phyloP scores from a whole-genome alignment of 2,888 invertebrate genomes.

The Tenthredo amoena region DNA sequence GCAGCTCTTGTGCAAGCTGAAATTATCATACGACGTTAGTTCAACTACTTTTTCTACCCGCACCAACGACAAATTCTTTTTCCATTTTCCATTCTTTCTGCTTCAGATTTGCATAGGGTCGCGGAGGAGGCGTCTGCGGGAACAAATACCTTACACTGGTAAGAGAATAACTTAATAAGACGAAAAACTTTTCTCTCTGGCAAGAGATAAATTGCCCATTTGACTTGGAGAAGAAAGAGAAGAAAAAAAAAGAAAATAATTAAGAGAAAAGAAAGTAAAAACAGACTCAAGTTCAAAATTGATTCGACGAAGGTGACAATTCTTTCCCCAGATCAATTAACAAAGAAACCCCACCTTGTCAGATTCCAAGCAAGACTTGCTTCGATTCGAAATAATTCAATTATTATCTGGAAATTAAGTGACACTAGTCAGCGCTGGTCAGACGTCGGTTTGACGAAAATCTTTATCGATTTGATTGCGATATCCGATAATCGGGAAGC shows the following conservation, averaged over 20 bases:
- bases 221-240: background rate
- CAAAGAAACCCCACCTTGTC: background rate
- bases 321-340: background rate
- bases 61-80: constrained; percentile 45
- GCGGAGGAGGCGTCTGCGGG: constrained; percentile 40
- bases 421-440: background rate
- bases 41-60: constrained; percentile 16
- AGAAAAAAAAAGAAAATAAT: background rate
- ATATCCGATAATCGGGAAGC: background rate
- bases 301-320: background rate
- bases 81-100: constrained; percentile 34
- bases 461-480: background rate
- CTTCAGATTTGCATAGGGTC: constrained; percentile 36
- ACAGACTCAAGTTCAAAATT: background rate
- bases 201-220: background rate
- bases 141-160: constrained; percentile 60
- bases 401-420: background rate
- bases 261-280: background rate
- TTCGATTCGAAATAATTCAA: background rate
- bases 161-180: constrained; percentile 63
- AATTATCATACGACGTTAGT: constrained; percentile 59
- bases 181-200: constrained; percentile 64
- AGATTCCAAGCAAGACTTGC: background rate
- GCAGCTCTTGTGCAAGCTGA: constrained; percentile 53
- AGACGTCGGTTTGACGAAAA: background rate